Conservation (phyloP, 2,888 invertebrate genomes). For the Leptinotarsa haldemani region DNA sequence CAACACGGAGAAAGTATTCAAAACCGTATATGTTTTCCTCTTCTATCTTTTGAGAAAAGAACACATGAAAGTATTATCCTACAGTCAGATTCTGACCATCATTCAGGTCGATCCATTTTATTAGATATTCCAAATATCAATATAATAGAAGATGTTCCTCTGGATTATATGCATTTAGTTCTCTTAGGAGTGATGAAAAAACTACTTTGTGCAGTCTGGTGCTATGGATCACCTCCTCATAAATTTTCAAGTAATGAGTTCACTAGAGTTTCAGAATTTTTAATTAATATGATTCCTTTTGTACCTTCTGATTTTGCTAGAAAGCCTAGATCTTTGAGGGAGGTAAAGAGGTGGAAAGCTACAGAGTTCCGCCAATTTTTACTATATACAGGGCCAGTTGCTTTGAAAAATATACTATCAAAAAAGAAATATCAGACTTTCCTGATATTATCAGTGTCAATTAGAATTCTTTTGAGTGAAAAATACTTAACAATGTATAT, state of each 20-base stretch:
- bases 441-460: neutral
- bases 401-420: conserved; percentile 9
- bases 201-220: conserved; percentile 9
- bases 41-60: conserved; percentile 11
- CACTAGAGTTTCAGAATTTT: conserved; percentile 10
- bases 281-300: conserved; percentile 1
- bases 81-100: conserved; percentile 17
- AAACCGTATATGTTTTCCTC: conserved; percentile 35
- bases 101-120: conserved; percentile 20
- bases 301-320: conserved; percentile 11
- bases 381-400: conserved; percentile 4
- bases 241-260: conserved; percentile 7
- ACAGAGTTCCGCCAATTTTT: neutral
- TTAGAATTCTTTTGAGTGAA: no score
- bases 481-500: no score
- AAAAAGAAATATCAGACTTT: conserved; percentile 8
- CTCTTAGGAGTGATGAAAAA: conserved; percentile 21
- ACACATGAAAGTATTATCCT: conserved; percentile 13
- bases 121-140: conserved; percentile 24
- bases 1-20: conserved; percentile 30
- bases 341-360: neutral
- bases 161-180: conserved; percentile 13
- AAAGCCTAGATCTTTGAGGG: conserved; percentile 12
- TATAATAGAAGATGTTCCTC: conserved; percentile 29
- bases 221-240: conserved; percentile 13